These are phyloP conservation scores for Eristalis intricaria DNA, from an alignment of 2,888 invertebrate genomes.

Conservation along the genomic window DNA sequence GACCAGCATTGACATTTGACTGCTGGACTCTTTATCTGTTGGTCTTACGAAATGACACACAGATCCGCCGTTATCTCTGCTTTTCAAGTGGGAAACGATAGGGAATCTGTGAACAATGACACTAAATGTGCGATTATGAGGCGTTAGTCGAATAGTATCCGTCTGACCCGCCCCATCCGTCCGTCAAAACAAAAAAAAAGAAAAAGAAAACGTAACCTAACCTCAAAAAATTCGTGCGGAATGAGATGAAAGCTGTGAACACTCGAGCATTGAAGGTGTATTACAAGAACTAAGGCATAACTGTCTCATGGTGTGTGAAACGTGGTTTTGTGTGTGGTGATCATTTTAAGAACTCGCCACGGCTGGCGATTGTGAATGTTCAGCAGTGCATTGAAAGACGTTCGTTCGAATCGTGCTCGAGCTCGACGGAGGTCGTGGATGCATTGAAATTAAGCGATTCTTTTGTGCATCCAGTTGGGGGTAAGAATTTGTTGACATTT, in stretches of 20 bases:
- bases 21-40: background rate
- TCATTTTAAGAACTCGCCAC: no score
- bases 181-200: background rate
- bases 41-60: background rate
- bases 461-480: no score
- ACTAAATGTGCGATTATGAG: background rate
- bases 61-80: background rate
- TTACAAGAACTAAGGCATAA: background rate
- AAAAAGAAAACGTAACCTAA: background rate
- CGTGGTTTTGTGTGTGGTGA: background rate
- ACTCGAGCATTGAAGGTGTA: background rate
- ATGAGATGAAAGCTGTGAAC: background rate
- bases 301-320: background rate
- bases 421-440: no score
- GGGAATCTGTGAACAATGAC: constrained; percentile 5
- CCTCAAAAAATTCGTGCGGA: background rate
- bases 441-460: no score
- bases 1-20: constrained; percentile 38
- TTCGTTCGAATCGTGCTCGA: no score
- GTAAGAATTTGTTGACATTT: no score
- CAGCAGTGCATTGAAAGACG: no score
- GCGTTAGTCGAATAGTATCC: constrained; percentile 16
- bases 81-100: background rate
- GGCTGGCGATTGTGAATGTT: no score
- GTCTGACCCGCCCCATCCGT: background rate